These are phyloP conservation scores for Cyphomyrmex costatus DNA, from an alignment of 1,140 invertebrate genomes.

Conservation along the genomic window DNA sequence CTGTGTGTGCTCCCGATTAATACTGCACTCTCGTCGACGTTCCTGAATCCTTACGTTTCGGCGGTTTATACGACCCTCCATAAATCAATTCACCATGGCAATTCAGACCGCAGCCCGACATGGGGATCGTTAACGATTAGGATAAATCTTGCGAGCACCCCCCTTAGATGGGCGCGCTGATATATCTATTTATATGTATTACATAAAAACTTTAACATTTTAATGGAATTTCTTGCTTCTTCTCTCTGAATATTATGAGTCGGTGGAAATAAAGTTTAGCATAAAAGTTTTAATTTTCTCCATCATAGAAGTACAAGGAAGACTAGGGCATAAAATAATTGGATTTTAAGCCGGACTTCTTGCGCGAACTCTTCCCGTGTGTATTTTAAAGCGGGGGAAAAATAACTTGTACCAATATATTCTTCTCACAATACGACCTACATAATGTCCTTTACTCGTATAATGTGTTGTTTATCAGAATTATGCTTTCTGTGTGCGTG, in stretches of 20 bases:
- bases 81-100: conserved; percentile 47
- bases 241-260: conserved; percentile 14
- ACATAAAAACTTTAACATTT: conserved; percentile 14
- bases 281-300: conserved; percentile 48
- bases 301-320: conserved; percentile 22
- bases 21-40: conserved; percentile 27
- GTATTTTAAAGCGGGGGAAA: not conserved
- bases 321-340: conserved; percentile 35
- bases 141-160: conserved; percentile 34
- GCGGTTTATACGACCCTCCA: conserved; percentile 43
- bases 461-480: conserved; percentile 13
- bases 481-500: not conserved
- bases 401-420: conserved; percentile 30
- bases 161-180: too few species aligned
- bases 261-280: conserved; percentile 38
- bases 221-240: conserved; percentile 19
- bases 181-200: not conserved
- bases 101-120: conserved; percentile 20
- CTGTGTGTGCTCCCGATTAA: conserved; percentile 35
- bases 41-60: conserved; percentile 50
- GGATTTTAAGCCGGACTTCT: conserved; percentile 44
- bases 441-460: not conserved
- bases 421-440: not conserved
- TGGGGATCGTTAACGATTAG: conserved; percentile 48
- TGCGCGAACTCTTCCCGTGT: conserved; percentile 16